Percentiles rank a stretch among this genome's conserved stretches.
Evolutionary conservation across 2,888 invertebrate species (phyloP).

Genomic region (Quadroppia sp.): DNA sequence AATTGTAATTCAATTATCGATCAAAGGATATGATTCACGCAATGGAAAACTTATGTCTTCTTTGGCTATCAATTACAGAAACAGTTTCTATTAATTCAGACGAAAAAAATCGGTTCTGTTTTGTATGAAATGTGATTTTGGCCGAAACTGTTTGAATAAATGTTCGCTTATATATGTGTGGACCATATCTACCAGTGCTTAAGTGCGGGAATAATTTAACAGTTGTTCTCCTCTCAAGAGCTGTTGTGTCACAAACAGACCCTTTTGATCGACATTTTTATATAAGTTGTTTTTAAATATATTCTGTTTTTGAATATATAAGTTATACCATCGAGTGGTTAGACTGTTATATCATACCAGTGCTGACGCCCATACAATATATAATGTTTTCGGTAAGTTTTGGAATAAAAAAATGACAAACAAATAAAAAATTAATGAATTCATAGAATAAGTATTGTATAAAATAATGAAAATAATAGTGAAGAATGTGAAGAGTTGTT

Average conservation of each 20-base stretch:
- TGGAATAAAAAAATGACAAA: background rate
- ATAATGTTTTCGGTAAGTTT: constrained; percentile 35
- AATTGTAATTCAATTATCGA: too few relatives aligned
- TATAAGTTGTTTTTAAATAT: constrained; percentile 34
- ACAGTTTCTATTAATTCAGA: constrained; percentile 27
- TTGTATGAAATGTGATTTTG: background rate
- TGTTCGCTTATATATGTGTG: background rate
- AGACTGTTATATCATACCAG: background rate
- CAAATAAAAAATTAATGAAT: background rate
- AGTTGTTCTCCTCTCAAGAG: constrained; percentile 30
- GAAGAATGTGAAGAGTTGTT: background rate
- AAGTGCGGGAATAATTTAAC: constrained; percentile 27
- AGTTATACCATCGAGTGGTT: too few relatives aligned
- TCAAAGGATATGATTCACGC: constrained; percentile 16
- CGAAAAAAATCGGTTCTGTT: background rate
- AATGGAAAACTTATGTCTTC: background rate
- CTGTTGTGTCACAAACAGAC: constrained; percentile 32
- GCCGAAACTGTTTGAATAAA: constrained; percentile 10
- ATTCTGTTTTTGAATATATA: too few relatives aligned
- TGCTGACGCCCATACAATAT: constrained; percentile 23
- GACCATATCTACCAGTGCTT: background rate
- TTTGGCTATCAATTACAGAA: constrained; percentile 29
- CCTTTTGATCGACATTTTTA: constrained; percentile 20
- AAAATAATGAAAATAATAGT: background rate
- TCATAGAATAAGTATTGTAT: background rate